Evolutionary conservation across 2,113 vertebrate species (phyloP), one percentile per base, ranked within the genome.

Genomic region (Ictalurus punctatus): DNA sequence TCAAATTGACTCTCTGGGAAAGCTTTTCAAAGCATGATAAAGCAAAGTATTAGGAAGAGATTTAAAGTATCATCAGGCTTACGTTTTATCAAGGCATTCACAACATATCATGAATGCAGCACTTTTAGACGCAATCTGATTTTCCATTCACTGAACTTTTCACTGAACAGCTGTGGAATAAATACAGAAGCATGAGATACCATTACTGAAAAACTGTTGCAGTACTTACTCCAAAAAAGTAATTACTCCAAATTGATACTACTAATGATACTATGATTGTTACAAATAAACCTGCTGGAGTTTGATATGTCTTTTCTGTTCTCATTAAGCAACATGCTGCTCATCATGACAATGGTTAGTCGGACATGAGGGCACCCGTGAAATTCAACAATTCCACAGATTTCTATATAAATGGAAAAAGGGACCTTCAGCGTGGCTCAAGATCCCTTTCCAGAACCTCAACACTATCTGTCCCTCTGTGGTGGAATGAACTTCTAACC

Each of bases 1-100:
- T 84, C 61, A 73, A 74, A 79, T 13, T 54, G 56, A 74, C 8
- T 76, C 65, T 67, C 19, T 30, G 6, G 30, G 37, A 21, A 84
- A n/a, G 71, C 69, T 89, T 89, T 84, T 84, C 40, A 85, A 90
- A 78, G n/a, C 69, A 89, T 82, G 86, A 87, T 88, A 85, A 59
- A 69, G 40, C 40, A 69, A 52, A 69, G 61, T 52, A 69, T 52
- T 54, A 44, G 61, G 52, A 84, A 4, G 63, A 84, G 63, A 69
- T 84, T 27, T 27, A 52, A 63, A 48, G 27, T 69, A 69, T 83
- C 56, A 83, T 23, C 34, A 81, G 27, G 52, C 16, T 56, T 81
- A 59, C 19, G 4, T 40, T 86, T 40, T 25, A 86, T 74, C 44
- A 23, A 30, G 44, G 14, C 84, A 54, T 85, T 71, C 27, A 73